A percentile compares a stretch with the other conserved stretches of the same genome.
These are phyloP conservation scores for Helobdella robusta DNA, from an alignment of 2,888 invertebrate genomes.

Conservation along the genomic window DNA sequence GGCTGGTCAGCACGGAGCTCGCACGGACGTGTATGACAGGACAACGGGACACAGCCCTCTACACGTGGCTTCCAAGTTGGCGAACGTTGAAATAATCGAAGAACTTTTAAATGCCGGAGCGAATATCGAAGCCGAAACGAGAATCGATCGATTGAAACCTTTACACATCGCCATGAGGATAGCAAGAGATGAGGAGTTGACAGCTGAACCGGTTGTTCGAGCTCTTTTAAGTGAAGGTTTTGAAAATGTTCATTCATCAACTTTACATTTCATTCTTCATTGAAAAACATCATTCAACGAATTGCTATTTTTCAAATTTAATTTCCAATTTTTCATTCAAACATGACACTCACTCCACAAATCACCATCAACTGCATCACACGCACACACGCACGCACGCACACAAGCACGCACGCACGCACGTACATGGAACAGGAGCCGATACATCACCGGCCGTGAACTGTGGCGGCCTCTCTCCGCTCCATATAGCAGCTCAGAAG, in stretches of 20 bases:
- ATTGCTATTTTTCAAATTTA: too few relatives aligned
- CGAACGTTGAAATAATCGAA: constrained; percentile 30
- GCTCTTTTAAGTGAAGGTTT: constrained; percentile 32
- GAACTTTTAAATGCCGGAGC: constrained; percentile 33
- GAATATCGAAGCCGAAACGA: constrained; percentile 32
- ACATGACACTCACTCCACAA: too few relatives aligned
- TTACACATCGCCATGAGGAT: constrained; percentile 36
- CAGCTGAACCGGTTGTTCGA: constrained; percentile 29
- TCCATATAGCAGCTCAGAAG: constrained; percentile 37
- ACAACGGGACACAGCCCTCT: constrained; percentile 35
- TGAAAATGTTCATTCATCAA: too few relatives aligned
- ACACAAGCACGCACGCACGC: too few relatives aligned
- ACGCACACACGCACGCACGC: too few relatives aligned
- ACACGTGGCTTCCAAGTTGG: constrained; percentile 36
- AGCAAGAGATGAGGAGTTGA: background rate
- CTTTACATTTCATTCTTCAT: too few relatives aligned
- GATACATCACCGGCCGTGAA: background rate
- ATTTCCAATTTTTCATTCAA: too few relatives aligned
- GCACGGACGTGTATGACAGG: constrained; percentile 4
- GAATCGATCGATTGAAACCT: constrained; percentile 31
- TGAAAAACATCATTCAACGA: too few relatives aligned
- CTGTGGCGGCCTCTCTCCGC: constrained; percentile 29
- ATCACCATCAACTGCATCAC: too few relatives aligned
- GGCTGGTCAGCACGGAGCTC: constrained; percentile 26
- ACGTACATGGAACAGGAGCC: too few relatives aligned